phyloP scores from a whole-genome alignment of 2,113 vertebrate genomes.

The Pelvicachromis taeniatus region DNA sequence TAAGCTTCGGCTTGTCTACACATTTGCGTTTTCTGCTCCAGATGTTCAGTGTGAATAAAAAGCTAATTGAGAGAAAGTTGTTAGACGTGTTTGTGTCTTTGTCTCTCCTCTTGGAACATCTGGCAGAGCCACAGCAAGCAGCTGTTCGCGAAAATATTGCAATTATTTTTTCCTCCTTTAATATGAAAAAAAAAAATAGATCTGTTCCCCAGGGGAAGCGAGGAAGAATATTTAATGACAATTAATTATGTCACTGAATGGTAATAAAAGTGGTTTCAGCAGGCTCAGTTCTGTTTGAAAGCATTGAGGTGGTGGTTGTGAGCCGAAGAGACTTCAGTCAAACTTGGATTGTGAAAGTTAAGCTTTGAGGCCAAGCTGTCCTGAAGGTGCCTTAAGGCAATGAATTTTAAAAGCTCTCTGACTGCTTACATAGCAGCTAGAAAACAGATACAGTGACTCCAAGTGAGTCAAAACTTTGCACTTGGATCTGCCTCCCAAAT shows the following conservation, averaged over 20 bases:
- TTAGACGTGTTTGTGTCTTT: not conserved
- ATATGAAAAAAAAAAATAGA: constrained; percentile 63
- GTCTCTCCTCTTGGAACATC: not conserved
- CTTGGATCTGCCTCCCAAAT: not conserved
- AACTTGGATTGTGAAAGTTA: not conserved
- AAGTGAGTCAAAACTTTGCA: not conserved
- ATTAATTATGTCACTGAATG: constrained; percentile 48
- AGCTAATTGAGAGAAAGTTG: constrained; percentile 10
- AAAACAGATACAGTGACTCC: not conserved
- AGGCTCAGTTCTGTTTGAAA: not conserved
- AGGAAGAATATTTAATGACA: constrained; percentile 32
- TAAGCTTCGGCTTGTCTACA: not conserved
- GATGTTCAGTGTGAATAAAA: constrained; percentile 61
- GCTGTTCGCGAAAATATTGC: constrained; percentile 53
- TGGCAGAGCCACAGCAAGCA: constrained; percentile 46
- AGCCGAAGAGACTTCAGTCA: not conserved
- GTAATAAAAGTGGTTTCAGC: not conserved
- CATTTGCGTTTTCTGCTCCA: constrained; percentile 18
- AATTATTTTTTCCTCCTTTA: constrained; percentile 45
- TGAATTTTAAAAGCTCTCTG: not conserved
- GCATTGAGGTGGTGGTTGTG: too few species aligned
- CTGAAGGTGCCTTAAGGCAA: not conserved
- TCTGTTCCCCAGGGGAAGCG: constrained; percentile 27
- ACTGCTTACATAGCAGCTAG: not conserved
- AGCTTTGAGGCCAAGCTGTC: not conserved